A percentile compares a stretch with the other conserved stretches of the same genome.
Evolutionary conservation across 2,113 vertebrate species (phyloP).

Genomic region (Apistogramma diplotaenia): DNA sequence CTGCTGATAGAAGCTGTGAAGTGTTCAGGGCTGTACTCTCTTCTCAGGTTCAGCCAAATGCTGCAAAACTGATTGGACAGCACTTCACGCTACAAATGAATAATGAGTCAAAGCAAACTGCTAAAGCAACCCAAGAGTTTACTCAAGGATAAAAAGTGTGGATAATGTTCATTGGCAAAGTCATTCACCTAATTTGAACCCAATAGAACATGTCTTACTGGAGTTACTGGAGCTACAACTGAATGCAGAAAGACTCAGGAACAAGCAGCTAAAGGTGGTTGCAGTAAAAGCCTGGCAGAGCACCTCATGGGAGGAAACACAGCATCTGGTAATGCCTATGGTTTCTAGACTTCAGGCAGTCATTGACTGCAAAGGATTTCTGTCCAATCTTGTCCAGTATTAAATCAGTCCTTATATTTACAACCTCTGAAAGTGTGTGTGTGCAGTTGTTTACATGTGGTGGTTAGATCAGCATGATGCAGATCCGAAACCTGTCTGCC

Average conservation of each 20-base stretch:
- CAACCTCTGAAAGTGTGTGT: neutral
- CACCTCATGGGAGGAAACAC: neutral
- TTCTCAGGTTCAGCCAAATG: too few species aligned
- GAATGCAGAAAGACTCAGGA: neutral
- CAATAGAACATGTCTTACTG: neutral
- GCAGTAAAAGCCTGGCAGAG: neutral
- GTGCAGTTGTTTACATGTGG: neutral
- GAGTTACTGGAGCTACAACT: neutral
- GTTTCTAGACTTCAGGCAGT: neutral
- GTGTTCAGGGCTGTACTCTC: too few species aligned
- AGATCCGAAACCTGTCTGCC: slow-evolving; percentile 33
- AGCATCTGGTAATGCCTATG: neutral
- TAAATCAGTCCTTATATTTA: neutral
- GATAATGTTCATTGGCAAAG: neutral
- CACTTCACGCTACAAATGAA: too few species aligned
- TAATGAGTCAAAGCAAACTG: too few species aligned
- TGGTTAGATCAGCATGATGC: slow-evolving; percentile 3
- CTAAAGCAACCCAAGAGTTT: too few species aligned
- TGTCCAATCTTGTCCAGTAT: neutral
- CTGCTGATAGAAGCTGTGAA: too few species aligned
- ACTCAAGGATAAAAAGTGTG: neutral
- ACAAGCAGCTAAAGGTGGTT: neutral
- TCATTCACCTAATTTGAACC: neutral
- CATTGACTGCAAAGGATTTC: neutral
- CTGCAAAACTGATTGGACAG: too few species aligned